A percentile compares a stretch with the other conserved stretches of the same genome.
phyloP scores from a whole-genome alignment of 2,888 invertebrate genomes.

The Drosophila longiperda region DNA sequence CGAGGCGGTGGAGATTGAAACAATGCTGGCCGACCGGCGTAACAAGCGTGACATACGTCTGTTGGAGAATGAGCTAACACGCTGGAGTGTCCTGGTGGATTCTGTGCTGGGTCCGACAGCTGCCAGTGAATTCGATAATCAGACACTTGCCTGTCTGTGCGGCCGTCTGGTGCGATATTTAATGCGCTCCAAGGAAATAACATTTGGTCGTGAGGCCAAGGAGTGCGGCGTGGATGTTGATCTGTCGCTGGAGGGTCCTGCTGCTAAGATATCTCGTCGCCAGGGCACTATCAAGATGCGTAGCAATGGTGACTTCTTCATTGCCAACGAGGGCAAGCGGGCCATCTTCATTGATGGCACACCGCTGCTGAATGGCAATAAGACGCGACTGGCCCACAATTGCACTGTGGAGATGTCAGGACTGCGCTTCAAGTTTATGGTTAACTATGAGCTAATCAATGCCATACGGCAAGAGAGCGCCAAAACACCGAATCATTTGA shows the following conservation, averaged over 20 bases:
- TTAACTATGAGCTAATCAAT: slow-evolving; percentile 96
- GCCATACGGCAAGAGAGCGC: slow-evolving; percentile 95
- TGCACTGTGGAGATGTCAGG: slow-evolving; percentile 98
- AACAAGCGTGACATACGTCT: slow-evolving; percentile 94
- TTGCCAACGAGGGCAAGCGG: slow-evolving; percentile 97
- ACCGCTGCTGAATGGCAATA: slow-evolving; percentile 94
- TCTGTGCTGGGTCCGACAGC: slow-evolving; percentile 92
- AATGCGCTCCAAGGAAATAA: slow-evolving; percentile 97
- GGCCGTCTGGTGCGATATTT: slow-evolving; percentile 96
- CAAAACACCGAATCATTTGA: slow-evolving; percentile 88
- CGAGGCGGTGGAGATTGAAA: slow-evolving; percentile 92
- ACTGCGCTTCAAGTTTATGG: slow-evolving; percentile 95
- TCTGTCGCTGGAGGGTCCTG: slow-evolving; percentile 96
- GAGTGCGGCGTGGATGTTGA: slow-evolving; percentile 97
- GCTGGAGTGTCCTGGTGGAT: slow-evolving; percentile 97
- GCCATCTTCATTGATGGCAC: slow-evolving; percentile 97
- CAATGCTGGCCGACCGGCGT: slow-evolving; percentile 90
- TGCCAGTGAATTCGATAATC: slow-evolving; percentile 95
- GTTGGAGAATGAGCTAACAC: slow-evolving; percentile 94
- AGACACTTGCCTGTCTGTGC: slow-evolving; percentile 95
- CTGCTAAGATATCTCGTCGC: slow-evolving; percentile 95
- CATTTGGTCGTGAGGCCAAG: slow-evolving; percentile 95
- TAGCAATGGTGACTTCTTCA: slow-evolving; percentile 97
- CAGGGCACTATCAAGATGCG: slow-evolving; percentile 96
- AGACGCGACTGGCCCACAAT: slow-evolving; percentile 96